Conservation (phyloP, 2,797 vertebrate genomes). For the Tapera naevia region DNA sequence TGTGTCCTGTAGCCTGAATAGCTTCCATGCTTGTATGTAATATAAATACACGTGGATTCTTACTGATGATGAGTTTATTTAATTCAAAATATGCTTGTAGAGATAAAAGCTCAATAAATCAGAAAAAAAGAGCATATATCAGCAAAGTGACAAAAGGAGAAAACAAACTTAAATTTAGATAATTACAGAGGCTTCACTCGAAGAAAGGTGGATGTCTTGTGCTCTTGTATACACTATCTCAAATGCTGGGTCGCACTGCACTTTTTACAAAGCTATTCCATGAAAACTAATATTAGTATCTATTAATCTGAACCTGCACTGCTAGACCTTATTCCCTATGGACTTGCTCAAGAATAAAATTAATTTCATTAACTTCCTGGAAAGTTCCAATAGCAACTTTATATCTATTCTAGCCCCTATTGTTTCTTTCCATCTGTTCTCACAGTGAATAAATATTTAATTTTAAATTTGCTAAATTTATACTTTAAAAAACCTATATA, state of each 20-base stretch:
- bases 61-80: not conserved
- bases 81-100: not conserved
- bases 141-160: not conserved
- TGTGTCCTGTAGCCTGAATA: not conserved
- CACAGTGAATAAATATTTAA: slow-evolving; percentile 18
- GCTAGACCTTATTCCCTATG: not conserved
- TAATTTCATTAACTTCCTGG: not conserved
- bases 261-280: not conserved
- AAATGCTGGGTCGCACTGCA: not conserved
- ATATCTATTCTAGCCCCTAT: not conserved
- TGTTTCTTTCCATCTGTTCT: not conserved
- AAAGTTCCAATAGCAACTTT: not conserved
- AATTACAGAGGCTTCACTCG: not conserved
- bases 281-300: not conserved
- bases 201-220: not conserved
- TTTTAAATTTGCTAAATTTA: slow-evolving; percentile 7
- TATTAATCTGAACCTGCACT: not conserved
- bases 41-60: not conserved
- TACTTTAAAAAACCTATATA: not conserved
- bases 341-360: not conserved
- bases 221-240: not conserved
- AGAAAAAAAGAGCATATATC: not conserved
- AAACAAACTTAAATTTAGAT: not conserved
- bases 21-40: not conserved
- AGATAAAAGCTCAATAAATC: not conserved